Conservation (phyloP, 2,888 invertebrate genomes). For the Thereva nobilitata region DNA sequence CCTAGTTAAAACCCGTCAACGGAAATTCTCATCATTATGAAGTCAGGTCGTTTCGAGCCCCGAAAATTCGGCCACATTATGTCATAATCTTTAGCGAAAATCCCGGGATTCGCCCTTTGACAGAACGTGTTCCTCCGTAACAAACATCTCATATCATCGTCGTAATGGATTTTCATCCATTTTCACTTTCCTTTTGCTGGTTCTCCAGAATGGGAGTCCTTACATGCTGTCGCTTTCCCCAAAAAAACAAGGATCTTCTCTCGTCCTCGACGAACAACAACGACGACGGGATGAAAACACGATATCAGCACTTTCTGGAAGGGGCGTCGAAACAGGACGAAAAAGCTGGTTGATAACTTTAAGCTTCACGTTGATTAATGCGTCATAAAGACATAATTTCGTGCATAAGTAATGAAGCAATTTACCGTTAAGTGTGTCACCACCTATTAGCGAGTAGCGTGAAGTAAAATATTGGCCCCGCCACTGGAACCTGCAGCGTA, state of each 20-base stretch:
- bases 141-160: neutral
- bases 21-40: conserved; percentile 11
- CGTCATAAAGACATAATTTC: conserved; percentile 34
- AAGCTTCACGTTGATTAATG: conserved; percentile 29
- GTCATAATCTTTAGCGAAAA: conserved; percentile 14
- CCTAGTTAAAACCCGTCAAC: conserved; percentile 23
- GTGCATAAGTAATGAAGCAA: conserved; percentile 37
- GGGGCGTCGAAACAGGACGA: too few species aligned
- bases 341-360: too few species aligned
- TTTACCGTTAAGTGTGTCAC: conserved; percentile 36
- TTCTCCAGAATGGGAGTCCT: neutral
- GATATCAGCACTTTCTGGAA: neutral
- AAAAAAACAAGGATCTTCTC: too few species aligned
- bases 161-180: conserved; percentile 33
- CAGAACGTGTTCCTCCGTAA: neutral
- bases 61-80: conserved; percentile 25
- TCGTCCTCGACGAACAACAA: too few species aligned
- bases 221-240: too few species aligned
- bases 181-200: conserved; percentile 17
- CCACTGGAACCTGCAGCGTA: neutral
- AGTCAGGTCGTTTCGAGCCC: conserved; percentile 19
- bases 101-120: neutral
- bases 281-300: neutral
- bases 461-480: conserved; percentile 4
- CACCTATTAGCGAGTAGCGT: conserved; percentile 23